These are phyloP conservation scores for Origma solitaria DNA, from an alignment of 2,113 vertebrate species.

Conservation along the genomic window DNA sequence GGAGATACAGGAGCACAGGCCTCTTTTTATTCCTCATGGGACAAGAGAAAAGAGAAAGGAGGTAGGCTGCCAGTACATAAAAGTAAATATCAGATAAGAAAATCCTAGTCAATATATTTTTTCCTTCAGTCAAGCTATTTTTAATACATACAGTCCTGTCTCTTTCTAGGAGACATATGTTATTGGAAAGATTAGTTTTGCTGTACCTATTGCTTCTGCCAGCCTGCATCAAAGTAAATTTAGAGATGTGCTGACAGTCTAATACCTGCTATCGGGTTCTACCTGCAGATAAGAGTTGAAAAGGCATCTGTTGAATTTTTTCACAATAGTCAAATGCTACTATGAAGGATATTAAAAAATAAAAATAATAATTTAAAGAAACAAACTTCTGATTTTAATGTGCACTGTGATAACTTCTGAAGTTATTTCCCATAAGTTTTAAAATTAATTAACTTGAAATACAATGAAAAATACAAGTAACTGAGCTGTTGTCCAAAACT, in stretches of 20 bases:
- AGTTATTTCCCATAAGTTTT: background rate
- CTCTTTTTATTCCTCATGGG: slow-evolving; percentile 19
- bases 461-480: background rate
- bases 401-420: background rate
- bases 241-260: slow-evolving; percentile 66
- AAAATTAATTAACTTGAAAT: background rate
- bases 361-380: background rate
- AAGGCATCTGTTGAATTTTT: slow-evolving; percentile 32
- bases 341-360: background rate
- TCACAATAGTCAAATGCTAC: background rate
- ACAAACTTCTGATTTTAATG: background rate
- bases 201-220: slow-evolving; percentile 59
- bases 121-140: slow-evolving; percentile 44
- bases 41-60: background rate
- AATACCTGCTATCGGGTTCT: slow-evolving; percentile 61
- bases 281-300: slow-evolving; percentile 60
- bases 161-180: slow-evolving; percentile 64
- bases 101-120: slow-evolving; percentile 58
- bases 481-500: fast-evolving
- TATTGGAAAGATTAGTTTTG: slow-evolving; percentile 68
- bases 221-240: slow-evolving; percentile 65
- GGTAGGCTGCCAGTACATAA: slow-evolving; percentile 6
- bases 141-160: slow-evolving; percentile 60
- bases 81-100: slow-evolving; percentile 58
- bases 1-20: background rate